Conservation (phyloP, 2,113 vertebrate species). For the Crotalus helleri region DNA sequence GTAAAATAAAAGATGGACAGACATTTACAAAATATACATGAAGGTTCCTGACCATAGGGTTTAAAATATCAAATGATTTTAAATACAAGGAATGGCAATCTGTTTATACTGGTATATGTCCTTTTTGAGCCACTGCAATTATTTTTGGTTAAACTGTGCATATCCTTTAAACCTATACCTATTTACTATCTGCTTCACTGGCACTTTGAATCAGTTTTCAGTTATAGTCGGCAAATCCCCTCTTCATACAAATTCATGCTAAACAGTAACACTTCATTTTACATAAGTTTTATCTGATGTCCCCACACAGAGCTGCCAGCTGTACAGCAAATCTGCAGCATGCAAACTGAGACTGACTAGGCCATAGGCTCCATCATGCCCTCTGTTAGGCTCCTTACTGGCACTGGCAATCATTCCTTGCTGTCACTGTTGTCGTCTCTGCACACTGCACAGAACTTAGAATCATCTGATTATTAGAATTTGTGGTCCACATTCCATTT, state of each 20-base stretch:
- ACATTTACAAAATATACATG: neutral
- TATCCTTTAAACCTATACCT: conserved; percentile 77
- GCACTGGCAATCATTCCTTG: conserved; percentile 78
- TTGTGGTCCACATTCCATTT: conserved; percentile 79
- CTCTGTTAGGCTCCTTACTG: conserved; percentile 82
- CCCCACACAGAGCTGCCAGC: conserved; percentile 95
- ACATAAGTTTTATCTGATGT: conserved; percentile 82
- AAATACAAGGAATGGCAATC: neutral
- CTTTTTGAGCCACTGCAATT: conserved; percentile 57
- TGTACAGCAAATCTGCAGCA: conserved; percentile 92
- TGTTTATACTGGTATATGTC: conserved; percentile 40
- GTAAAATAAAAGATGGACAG: neutral
- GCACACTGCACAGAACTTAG: conserved; percentile 74
- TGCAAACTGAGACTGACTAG: conserved; percentile 89
- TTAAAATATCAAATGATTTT: conserved; percentile 5
- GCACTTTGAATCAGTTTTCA: conserved; percentile 74
- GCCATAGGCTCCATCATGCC: conserved; percentile 88
- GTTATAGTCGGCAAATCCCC: conserved; percentile 76
- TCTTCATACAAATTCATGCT: conserved; percentile 78
- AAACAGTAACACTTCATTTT: conserved; percentile 84
- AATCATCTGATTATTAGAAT: conserved; percentile 80
- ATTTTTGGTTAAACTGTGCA: conserved; percentile 75
- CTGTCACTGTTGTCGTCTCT: conserved; percentile 67
- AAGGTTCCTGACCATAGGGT: fast-evolving
- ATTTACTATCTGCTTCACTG: conserved; percentile 75